Base-by-base conservation (phyloP, 2,888 invertebrate genomes). In the Microplitis deprimator region DNA sequence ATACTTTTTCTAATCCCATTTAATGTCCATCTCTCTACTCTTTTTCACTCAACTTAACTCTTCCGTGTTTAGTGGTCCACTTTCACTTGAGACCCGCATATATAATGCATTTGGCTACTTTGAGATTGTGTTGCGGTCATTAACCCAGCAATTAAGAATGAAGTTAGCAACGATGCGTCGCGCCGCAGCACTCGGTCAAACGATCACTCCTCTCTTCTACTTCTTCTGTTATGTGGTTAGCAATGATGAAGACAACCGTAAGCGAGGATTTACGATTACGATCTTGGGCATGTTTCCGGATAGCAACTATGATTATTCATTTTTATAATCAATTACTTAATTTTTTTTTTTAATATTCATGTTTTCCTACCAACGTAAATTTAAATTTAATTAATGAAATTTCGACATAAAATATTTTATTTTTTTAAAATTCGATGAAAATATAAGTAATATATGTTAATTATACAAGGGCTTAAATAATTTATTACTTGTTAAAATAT, bases 91-190 rank as follows among this genome's bases (percentile, higher is more conserved):
- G 65, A 29, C 41, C 62, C 50, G 65, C 38, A 13, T 50, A 8
- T 3, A 72, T 39, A 60, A 29, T 20, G 20, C 38, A 59, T 67
- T 59, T 67, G 59, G 59, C 67, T 73, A 73, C 73, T 65, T 20
- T 40, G 60, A 60, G 60, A 71, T 50, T 75, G 39, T 73, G 76
- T 68, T 77, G 69, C 82, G 87, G 86, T 85, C 87, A 79, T 87
- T 86, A 86, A 87, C 87, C 87, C 78, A 77, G 79, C 81, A 85
- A 87, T 88, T 86, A 87, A 85, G 81, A 83, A 84, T 82, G 82
- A 82, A 83, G 79, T 84, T 81, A 83, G 83, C 84, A 81, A 84
- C 81, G 83, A 83, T 82, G 65, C 70, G 69, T 73, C 74, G 77
- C 77, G 68, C 68, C 71, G 68, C 68, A 60, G 83, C 81, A 82